These are phyloP conservation scores for Cottus gobio DNA, from an alignment of 2,113 vertebrate species.

Conservation along the genomic window DNA sequence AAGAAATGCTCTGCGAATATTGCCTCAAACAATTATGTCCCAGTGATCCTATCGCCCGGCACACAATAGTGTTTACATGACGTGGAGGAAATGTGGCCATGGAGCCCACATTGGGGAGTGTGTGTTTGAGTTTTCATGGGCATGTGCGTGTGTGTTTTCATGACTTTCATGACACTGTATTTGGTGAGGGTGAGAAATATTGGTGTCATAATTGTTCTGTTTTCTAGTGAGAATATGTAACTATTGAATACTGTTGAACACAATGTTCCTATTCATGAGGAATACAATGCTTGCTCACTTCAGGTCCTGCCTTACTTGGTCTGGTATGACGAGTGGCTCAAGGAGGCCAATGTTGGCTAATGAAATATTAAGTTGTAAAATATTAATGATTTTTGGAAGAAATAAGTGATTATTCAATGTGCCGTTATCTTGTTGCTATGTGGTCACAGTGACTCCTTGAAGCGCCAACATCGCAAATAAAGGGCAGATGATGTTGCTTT, in stretches of 20 bases:
- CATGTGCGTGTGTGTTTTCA: constrained; percentile 22
- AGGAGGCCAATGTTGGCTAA: background rate
- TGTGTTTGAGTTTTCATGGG: constrained; percentile 55
- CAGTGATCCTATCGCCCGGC: constrained; percentile 79
- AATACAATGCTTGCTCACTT: too few species aligned
- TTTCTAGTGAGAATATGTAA: background rate
- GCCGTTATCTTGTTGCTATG: background rate
- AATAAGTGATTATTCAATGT: too few species aligned
- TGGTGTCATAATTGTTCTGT: background rate
- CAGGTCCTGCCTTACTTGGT: too few species aligned
- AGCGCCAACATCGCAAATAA: background rate
- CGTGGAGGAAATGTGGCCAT: constrained; percentile 79
- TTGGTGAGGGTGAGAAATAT: background rate
- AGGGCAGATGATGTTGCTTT: background rate
- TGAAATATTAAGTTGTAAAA: background rate
- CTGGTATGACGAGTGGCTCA: background rate
- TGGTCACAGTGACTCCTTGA: background rate
- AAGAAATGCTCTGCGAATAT: constrained; percentile 76
- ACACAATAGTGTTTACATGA: constrained; percentile 85
- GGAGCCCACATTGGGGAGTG: constrained; percentile 74
- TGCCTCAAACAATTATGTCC: constrained; percentile 82
- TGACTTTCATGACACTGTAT: constrained; percentile 2
- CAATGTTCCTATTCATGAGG: background rate
- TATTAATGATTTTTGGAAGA: background rate
- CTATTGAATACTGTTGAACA: too few species aligned